phyloP scores from a whole-genome alignment of 2,797 vertebrate species.

The Semotilus atromaculatus region DNA sequence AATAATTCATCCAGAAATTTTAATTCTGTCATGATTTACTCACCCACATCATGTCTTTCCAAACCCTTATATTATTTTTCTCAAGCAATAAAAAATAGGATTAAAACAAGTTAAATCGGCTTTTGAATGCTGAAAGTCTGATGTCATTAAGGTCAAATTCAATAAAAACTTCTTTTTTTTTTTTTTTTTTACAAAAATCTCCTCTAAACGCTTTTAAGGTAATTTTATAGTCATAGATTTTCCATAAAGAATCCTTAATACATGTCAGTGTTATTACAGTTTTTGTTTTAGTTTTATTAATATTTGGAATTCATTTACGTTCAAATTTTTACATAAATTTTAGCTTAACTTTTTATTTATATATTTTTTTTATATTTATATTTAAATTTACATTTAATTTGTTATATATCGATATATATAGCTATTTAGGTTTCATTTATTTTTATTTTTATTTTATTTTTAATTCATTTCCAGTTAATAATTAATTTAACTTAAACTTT shows the following conservation, averaged over 20 bases:
- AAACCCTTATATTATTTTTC: not conserved
- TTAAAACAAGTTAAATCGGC: rapidly evolving
- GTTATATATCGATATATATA: too few relatives aligned
- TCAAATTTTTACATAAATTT: too few relatives aligned
- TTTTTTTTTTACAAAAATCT: too few relatives aligned
- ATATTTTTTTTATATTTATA: too few relatives aligned
- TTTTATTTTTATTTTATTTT: not conserved
- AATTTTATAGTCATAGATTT: not conserved
- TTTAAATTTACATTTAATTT: too few relatives aligned
- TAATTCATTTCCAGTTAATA: not conserved
- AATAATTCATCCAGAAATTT: not conserved
- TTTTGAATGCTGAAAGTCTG: not conserved
- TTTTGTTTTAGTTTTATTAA: not conserved
- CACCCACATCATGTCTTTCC: too few relatives aligned
- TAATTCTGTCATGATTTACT: not conserved
- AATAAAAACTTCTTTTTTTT: too few relatives aligned
- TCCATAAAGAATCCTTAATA: not conserved
- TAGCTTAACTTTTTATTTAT: too few relatives aligned
- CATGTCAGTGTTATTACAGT: too few relatives aligned
- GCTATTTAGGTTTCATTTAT: not conserved
- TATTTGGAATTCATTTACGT: not conserved
- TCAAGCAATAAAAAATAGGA: not conserved
- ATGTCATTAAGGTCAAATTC: not conserved
- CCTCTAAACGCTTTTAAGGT: too few relatives aligned
- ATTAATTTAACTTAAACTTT: not conserved